Evolutionary conservation across 1,140 invertebrate species (phyloP).

Genomic region (Meloidogyne floridensis): DNA sequence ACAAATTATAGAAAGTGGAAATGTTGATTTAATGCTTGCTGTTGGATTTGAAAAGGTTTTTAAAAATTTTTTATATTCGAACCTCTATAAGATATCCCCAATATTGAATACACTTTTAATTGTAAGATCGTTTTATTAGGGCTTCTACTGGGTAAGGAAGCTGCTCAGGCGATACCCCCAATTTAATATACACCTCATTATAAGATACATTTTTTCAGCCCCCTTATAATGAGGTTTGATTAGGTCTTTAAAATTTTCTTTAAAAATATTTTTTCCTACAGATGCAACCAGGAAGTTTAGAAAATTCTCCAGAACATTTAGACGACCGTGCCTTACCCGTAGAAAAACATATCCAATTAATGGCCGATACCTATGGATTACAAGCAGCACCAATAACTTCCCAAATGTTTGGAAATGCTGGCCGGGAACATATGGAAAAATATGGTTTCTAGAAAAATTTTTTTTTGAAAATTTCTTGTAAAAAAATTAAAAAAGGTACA

Average conservation of each 20-base stretch:
- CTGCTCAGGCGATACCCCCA: too few relatives aligned
- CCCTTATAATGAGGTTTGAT: too few relatives aligned
- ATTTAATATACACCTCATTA: too few relatives aligned
- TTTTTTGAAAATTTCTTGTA: neutral
- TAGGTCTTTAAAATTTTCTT: neutral
- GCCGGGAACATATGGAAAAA: conserved; percentile 92
- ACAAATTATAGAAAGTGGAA: conserved; percentile 77
- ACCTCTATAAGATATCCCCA: too few relatives aligned
- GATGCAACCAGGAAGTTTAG: conserved; percentile 89
- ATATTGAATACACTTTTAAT: too few relatives aligned
- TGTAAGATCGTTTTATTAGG: too few relatives aligned
- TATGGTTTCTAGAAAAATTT: conserved; percentile 71
- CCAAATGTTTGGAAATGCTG: conserved; percentile 75
- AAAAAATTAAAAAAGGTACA: conserved; percentile 71
- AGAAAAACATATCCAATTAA: conserved; percentile 82
- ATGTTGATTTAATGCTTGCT: conserved; percentile 83
- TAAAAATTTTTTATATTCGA: neutral
- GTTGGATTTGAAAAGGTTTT: conserved; percentile 86
- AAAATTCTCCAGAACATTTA: conserved; percentile 71
- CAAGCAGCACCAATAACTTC: conserved; percentile 47
- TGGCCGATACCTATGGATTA: conserved; percentile 80
- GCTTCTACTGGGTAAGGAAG: too few relatives aligned
- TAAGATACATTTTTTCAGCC: too few relatives aligned
- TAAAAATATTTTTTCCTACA: neutral
- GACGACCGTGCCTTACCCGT: conserved; percentile 87